Base-by-base conservation (phyloP, 2,113 vertebrate species). In the Ovis canadensis region DNA sequence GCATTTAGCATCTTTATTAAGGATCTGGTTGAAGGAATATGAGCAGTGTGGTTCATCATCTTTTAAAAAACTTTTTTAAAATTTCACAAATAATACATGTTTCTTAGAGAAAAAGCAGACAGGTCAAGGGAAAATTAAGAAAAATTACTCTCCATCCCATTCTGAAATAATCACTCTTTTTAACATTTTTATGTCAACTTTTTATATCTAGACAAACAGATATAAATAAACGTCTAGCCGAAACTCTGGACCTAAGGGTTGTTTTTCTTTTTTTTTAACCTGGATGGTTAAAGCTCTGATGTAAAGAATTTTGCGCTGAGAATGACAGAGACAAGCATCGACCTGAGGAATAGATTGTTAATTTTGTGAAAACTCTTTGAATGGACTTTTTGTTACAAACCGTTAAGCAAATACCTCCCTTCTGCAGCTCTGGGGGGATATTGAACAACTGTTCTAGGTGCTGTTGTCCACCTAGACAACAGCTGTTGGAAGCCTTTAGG, bases 361-460 rank as follows among this genome's bases (percentile, higher is more conserved):
- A 95, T 95, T 98, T 97, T 13, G 52, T 85, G 92, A 60, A 95
- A 97, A 96, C 43, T 85, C 91, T 97, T 97, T 86, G 77, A 94
- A 97, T 88, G 78, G 88, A 33, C 27, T 95, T 83, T 92, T 94
- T 90, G 93, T 96, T 96, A 98, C 85, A 94, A 97, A 96, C 94
- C 14, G 5, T 93, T 96, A 96, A 95, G 88, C 86, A 91, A 94
- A 86, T 80, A 78, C 29, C 52, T 95, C 48, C 57, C 62, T 96
- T 67, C 92, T 9, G 3, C 7, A 78, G 92, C 88, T 94, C 64
- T 40, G 23, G 77, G 84, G 91, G 43, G 55, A 81, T 84, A 43
- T 4, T 25, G 84, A 92, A 64, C 57, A 25, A 55, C 27, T 92
- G 87, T 93, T 13, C 33, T 62, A 5, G 54, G 54, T 36, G 57